Base-by-base conservation (phyloP, 2,888 invertebrate species). In the Thymelicus acteon region DNA sequence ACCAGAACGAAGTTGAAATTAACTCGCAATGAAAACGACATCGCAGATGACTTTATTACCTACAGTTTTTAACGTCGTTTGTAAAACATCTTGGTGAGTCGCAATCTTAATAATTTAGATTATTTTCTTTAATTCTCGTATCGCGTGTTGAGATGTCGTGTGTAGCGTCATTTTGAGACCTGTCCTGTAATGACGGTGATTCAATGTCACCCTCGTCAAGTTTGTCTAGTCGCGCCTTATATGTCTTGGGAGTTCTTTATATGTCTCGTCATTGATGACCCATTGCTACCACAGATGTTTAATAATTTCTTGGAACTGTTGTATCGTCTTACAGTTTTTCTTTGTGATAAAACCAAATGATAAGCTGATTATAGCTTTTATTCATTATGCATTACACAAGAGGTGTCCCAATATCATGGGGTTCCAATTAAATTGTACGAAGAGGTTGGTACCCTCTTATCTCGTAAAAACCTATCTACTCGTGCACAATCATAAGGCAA, bases 61-160 rank as follows among this genome's bases (percentile, higher is more conserved):
- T 39, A 52, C 61, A 54, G 44, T 60, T 63, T 57, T 48, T 58
- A 31, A 61, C 12, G n/a, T 65, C 48, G 61, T 72, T 72, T 67
- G 62, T 66, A 69, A 70, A 74, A 75, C 68, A 72, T 63, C 74
- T 65, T 67, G 72, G 72, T 67, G 67, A 72, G 58, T 67, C 57
- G 72, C 68, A 71, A 71, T 72, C 24, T 49, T 48, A 79, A 76
- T 82, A 84, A 86, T 86, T 85, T 85, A 72, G 78, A 71, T 75
- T 78, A 81, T 85, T 84, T 80, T 79, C 77, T 78, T 81, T 86
- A 86, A 88, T 86, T 78, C 80, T 75, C 72, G 73, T 72, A 81
- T 87, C 79, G 87, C 87, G 85, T 87, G 88, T 76, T 75, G 69
- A 49, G 72, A 72, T 77, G 78, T 75, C 71, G 67, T 74, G 75